phyloP scores from a whole-genome alignment of 2,888 invertebrate species.

The Cryptocephalus primarius region DNA sequence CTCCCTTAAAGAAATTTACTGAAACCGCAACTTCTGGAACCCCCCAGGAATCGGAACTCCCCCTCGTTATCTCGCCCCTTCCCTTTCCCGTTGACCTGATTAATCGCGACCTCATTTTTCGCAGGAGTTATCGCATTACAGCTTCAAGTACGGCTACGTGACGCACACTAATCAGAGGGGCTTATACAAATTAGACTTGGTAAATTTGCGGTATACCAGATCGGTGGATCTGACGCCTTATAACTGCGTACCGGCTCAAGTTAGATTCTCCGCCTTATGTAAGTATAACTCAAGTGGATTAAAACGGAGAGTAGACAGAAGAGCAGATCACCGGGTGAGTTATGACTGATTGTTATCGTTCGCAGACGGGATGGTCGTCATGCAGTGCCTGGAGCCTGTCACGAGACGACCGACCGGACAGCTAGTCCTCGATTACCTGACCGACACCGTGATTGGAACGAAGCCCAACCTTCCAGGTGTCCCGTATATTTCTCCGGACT shows the following conservation, averaged over 20 bases:
- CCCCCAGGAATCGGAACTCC: too few species aligned
- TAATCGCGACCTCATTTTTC: too few species aligned
- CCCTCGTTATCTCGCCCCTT: too few species aligned
- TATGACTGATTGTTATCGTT: too few species aligned
- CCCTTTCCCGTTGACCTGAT: too few species aligned
- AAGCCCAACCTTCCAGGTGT: conserved; percentile 52
- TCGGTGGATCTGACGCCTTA: conserved; percentile 60
- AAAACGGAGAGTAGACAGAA: too few species aligned
- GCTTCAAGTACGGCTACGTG: conserved; percentile 62
- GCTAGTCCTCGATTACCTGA: conserved; percentile 58
- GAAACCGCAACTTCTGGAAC: too few species aligned
- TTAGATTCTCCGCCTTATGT: conserved; percentile 64
- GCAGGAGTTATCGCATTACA: conserved; percentile 43
- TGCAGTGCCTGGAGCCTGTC: conserved; percentile 59
- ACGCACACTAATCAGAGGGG: conserved; percentile 61
- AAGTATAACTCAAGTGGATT: conserved; percentile 32
- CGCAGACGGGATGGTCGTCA: conserved; percentile 57
- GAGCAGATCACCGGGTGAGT: too few species aligned
- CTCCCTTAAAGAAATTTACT: too few species aligned
- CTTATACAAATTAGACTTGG: conserved; percentile 61
- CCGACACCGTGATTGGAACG: conserved; percentile 55
- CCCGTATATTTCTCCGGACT: conserved; percentile 61
- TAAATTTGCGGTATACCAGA: conserved; percentile 57
- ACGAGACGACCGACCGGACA: conserved; percentile 54
- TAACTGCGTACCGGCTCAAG: conserved; percentile 58